A percentile compares a stretch with the other conserved stretches of the same genome.
These are phyloP conservation scores for Melipona beecheii DNA, from an alignment of 2,888 invertebrate species.

Conservation along the genomic window DNA sequence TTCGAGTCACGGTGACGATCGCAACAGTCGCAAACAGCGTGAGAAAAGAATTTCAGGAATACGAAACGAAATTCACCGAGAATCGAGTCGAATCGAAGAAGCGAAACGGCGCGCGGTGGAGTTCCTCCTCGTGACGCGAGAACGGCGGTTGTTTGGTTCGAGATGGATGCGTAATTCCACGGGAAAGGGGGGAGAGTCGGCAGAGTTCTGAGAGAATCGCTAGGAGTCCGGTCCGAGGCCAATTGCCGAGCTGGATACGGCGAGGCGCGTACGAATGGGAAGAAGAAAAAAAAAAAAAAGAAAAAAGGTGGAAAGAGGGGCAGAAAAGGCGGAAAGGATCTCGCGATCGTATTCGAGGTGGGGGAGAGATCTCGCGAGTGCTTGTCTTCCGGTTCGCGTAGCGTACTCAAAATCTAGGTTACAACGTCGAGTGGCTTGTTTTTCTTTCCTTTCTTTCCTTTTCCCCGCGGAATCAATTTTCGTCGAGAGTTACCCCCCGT, in stretches of 20 bases:
- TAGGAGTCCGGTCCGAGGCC: not conserved
- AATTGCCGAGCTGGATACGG: constrained; percentile 6
- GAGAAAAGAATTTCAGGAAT: not conserved
- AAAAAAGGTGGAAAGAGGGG: constrained; percentile 46
- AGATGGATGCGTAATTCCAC: not conserved
- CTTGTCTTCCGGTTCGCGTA: constrained; percentile 66
- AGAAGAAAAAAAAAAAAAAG: too few relatives aligned
- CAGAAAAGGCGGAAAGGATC: constrained; percentile 43
- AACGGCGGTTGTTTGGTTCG: not conserved
- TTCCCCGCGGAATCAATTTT: constrained; percentile 40
- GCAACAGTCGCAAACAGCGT: not conserved
- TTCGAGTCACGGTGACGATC: not conserved
- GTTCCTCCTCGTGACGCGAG: constrained; percentile 1
- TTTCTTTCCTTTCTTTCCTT: constrained; percentile 24
- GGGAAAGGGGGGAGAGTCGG: not conserved
- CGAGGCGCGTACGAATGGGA: not conserved
- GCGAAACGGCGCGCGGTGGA: not conserved
- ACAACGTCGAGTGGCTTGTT: constrained; percentile 52
- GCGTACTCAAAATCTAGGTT: constrained; percentile 64
- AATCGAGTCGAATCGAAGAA: not conserved
- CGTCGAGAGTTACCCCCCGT: not conserved
- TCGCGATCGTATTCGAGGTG: constrained; percentile 44
- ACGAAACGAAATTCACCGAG: not conserved
- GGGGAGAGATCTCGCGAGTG: constrained; percentile 62
- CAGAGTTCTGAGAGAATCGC: constrained; percentile 12